Base-by-base conservation (phyloP, 2,888 invertebrate genomes). In the Acleris holmiana region DNA sequence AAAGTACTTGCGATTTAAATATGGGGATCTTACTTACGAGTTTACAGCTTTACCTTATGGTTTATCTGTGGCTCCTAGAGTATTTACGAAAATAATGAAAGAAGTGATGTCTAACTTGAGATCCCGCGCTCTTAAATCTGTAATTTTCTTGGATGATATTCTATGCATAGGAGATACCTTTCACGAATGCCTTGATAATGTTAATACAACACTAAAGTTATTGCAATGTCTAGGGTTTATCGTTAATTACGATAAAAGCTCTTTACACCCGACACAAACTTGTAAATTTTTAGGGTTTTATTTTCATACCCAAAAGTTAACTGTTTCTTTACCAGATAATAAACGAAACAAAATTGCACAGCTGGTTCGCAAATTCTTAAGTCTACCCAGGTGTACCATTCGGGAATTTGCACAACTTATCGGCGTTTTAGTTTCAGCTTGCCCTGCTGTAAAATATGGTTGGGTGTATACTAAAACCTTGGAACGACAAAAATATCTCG, bases 221-320 rank as follows among this genome's bases (percentile, higher is more conserved):
- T 5, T 25, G 5, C 25, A 25, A 25, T 25, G 25, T 5, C 5
- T 25, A 5, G 25, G 25, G 4, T 25, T 25, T 6, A 5, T 25
- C 2, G 23, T 50, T 25, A 50, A 50, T 50, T 25, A n/a, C n/a
- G 25, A 50, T 4, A 50, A 50, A 25, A 50, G 50, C 25, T 50
- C 25, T 2, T 3, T 50, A 15, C 0, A 25, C 2, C 50, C 50
- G 2, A 5, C 5, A 25, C 23, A 15, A 50, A 19, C 2, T 1
- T 50, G 50, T 23, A 50, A 25, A 25, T 50, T 50, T 25, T n/a
- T 50, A 1, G 50, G 50, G 1, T 50, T 50, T 15, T 6, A 25
- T 15, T 25, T 50, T n/a, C 2, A 50, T 10, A 25, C 50, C 4
- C 8, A 4, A 4, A n/a, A 1, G 2, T 25, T 50, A 25, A 29